A percentile compares a stretch with the other conserved stretches of the same genome.
phyloP scores from a whole-genome alignment of 2,113 vertebrate genomes.

The Tychaedon coryphoeus region DNA sequence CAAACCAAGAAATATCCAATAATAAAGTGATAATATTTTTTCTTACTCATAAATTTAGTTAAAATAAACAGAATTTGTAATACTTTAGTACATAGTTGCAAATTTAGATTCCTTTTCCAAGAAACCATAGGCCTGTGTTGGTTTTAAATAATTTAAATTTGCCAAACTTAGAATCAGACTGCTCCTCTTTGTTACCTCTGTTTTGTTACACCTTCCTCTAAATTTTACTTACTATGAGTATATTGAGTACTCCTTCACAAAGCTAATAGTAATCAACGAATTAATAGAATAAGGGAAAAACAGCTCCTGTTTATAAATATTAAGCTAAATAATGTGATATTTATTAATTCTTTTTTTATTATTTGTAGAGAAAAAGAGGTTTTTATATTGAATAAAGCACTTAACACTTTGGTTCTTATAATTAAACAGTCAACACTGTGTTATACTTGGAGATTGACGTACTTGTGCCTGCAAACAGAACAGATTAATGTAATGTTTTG shows the following conservation, averaged over 20 bases:
- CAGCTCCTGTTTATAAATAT: neutral
- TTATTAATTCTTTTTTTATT: neutral
- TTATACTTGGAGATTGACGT: conserved; percentile 73
- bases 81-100: neutral
- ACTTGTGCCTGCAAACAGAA: conserved; percentile 76
- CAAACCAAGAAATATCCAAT: neutral
- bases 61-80: neutral
- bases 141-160: neutral
- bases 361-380: neutral
- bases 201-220: conserved; percentile 8
- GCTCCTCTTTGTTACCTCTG: neutral
- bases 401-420: conserved; percentile 65
- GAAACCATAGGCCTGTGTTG: neutral
- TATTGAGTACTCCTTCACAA: neutral
- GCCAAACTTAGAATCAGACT: neutral
- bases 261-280: neutral
- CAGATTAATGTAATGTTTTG: conserved; percentile 90
- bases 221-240: conserved; percentile 16
- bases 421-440: conserved; percentile 74
- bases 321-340: neutral
- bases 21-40: neutral
- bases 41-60: neutral
- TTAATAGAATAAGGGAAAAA: conserved; percentile 47
- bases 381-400: conserved; percentile 6
- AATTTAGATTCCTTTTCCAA: neutral